Base-by-base conservation (phyloP, 1,140 invertebrate genomes). In the Anoplophora glabripennis region DNA sequence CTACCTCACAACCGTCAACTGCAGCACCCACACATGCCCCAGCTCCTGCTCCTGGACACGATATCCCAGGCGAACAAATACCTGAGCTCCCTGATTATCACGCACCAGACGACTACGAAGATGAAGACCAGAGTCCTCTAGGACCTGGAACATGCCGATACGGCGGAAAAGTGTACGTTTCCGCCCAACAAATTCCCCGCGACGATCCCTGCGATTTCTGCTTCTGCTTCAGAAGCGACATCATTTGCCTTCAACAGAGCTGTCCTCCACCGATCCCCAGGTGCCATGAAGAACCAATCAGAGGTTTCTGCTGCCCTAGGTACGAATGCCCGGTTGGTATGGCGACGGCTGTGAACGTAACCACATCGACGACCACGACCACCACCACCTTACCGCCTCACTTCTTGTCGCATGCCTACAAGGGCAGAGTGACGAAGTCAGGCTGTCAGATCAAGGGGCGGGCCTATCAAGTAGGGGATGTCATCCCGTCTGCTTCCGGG, bases 191-290 rank as follows among this genome's bases (percentile, higher is more conserved):
- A 79, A 94, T 96, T 62, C 93, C 93, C 15, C 80, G 93, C 65
- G 90, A 94, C 59, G 92, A 96, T 80, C 92, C 93, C 28, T 96
- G 94, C 73, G 93, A 96, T 72, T 96, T 96, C 81, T 96, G 94
- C 77, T 96, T 96, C 86, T 96, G 94, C 81, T 96, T 96, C 81
- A 84, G 93, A 76, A 93, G 92, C 72, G 94, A 96, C 72, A 95
- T 96, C 63, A 96, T 96, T 64, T 96, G 94, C 69, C 78, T 96
- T 40, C 93, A 96, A 77, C 94, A 96, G 75, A 93, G 91, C 69
- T 96, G 94, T 78, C 94, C 94, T 48, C 93, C 93, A 28, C 94
- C 94, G 44, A 94, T 95, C 64, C 84, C 87, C 38, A 89, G 89
- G 33, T 96, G 94, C 71, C 88, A 89, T 72, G 90, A 94, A 75